phyloP scores from a whole-genome alignment of 1,140 invertebrate genomes.

The Zaprionus ghesquierei region DNA sequence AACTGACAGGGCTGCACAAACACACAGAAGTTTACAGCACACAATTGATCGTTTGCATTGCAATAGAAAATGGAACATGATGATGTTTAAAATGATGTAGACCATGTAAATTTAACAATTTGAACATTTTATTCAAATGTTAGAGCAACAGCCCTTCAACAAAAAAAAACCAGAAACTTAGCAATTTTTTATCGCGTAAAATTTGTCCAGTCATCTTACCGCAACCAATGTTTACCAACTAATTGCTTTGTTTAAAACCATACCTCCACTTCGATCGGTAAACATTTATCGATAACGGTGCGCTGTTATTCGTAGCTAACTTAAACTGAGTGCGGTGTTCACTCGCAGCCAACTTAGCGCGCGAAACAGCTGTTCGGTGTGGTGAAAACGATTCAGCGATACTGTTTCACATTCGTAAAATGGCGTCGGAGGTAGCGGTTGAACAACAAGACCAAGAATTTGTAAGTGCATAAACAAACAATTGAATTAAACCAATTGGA shows the following conservation, averaged over 20 bases:
- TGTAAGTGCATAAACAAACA: slow-evolving; percentile 47
- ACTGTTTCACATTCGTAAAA: slow-evolving; percentile 54
- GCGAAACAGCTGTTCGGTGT: slow-evolving; percentile 40
- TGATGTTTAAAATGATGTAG: no score
- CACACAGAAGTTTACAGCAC: neutral
- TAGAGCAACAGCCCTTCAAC: no score
- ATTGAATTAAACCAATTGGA: slow-evolving; percentile 40
- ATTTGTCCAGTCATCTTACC: no score
- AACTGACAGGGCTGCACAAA: slow-evolving; percentile 1
- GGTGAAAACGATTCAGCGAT: slow-evolving; percentile 41
- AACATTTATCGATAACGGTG: slow-evolving; percentile 15
- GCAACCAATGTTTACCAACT: neutral
- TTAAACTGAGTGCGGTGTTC: slow-evolving; percentile 2
- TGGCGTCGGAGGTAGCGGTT: slow-evolving; percentile 54
- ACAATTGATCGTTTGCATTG: neutral
- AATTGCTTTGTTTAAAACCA: neutral
- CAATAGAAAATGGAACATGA: neutral
- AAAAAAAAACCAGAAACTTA: no score
- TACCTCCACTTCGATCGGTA: neutral
- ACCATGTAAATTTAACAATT: no score
- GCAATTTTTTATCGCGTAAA: no score
- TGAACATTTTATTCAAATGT: no score
- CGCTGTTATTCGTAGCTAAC: slow-evolving; percentile 8
- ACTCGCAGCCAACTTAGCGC: slow-evolving; percentile 37
- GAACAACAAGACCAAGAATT: slow-evolving; percentile 54